Evolutionary conservation across 2,797 vertebrate species (phyloP), one percentile per base, ranked within the genome.

Genomic region (Esox masquinongy): DNA sequence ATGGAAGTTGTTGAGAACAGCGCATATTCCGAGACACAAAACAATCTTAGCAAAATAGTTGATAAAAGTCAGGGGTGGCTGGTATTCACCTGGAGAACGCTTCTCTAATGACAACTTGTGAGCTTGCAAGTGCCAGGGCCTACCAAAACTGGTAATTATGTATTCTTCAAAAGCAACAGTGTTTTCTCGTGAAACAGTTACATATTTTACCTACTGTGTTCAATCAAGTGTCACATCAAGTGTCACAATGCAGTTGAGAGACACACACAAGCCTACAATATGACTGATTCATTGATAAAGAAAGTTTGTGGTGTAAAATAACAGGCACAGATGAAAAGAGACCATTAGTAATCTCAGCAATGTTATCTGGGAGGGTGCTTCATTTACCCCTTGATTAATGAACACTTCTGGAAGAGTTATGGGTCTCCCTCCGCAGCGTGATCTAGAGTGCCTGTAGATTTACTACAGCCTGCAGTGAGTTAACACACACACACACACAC

Each of bases 341-440:
- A 74, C 70, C 53, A 63, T 74, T 59, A 77, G 68, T 51, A 61
- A 76, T 78, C 67, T 53, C 31, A 17, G 47, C 74, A 36, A 50
- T 76, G 73, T 72, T 76, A 79, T 49, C 76, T 68, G 78, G 68
- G 77, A 77, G 73, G 75, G 78, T 78, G 72, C 76, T 80, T 83
- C 74, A 80, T 83, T 77, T 76, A 78, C 66, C 31, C 1, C 78
- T 72, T 81, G 85, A 84, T 84, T 75, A 75, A 86, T 83, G 84
- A 83, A 78, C 79, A 77, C 84, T 81, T 82, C 51, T 61, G 22
- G 49, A 39, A 79, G 80, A 82, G 72, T 80, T 81, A 83, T 86
- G 61, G 72, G 71, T 79, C 77, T 75, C 78, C 26, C 43, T 71
- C 69, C 9, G 53, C 64, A 26, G 71, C 64, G 31, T 77, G 53